Evolutionary conservation across 2,888 invertebrate species (phyloP).

Genomic region (Platerodrilus igneus): DNA sequence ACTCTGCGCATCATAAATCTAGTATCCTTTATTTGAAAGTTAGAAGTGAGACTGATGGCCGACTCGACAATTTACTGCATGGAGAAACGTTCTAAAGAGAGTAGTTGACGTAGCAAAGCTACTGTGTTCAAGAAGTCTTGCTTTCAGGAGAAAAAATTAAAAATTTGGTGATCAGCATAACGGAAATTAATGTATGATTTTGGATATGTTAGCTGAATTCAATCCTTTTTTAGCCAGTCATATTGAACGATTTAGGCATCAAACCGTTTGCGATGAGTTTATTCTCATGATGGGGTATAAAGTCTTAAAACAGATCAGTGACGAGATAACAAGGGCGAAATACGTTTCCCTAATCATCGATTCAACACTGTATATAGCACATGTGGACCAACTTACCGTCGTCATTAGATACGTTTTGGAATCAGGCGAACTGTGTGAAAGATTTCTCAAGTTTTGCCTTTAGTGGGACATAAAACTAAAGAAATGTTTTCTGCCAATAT

Average conservation of each 20-base stretch:
- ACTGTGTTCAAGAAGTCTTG: slow-evolving; percentile 26
- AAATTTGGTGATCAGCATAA: slow-evolving; percentile 16
- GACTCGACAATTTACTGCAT: slow-evolving; percentile 1
- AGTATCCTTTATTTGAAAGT: slow-evolving; percentile 8
- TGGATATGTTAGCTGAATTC: too few species aligned
- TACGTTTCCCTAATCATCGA: too few species aligned
- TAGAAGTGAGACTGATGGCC: slow-evolving; percentile 3
- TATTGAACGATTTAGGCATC: slow-evolving; percentile 24
- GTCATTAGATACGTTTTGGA: too few species aligned
- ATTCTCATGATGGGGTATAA: slow-evolving; percentile 33
- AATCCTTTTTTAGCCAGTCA: too few species aligned
- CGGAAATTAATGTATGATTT: too few species aligned
- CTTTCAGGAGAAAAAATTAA: slow-evolving; percentile 27
- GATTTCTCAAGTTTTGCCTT: neutral
- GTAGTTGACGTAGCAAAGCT: slow-evolving; percentile 13
- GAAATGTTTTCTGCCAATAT: slow-evolving; percentile 1
- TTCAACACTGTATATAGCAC: too few species aligned
- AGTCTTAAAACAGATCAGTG: slow-evolving; percentile 7
- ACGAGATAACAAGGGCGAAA: neutral
- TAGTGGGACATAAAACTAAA: neutral
- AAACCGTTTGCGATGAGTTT: slow-evolving; percentile 32
- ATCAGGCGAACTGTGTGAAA: neutral
- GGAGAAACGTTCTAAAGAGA: slow-evolving; percentile 27
- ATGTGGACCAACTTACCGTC: neutral
- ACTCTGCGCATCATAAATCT: slow-evolving; percentile 27